These are phyloP conservation scores for Aspidiotus rigidus DNA, from an alignment of 2,888 invertebrate genomes.

Conservation along the genomic window DNA sequence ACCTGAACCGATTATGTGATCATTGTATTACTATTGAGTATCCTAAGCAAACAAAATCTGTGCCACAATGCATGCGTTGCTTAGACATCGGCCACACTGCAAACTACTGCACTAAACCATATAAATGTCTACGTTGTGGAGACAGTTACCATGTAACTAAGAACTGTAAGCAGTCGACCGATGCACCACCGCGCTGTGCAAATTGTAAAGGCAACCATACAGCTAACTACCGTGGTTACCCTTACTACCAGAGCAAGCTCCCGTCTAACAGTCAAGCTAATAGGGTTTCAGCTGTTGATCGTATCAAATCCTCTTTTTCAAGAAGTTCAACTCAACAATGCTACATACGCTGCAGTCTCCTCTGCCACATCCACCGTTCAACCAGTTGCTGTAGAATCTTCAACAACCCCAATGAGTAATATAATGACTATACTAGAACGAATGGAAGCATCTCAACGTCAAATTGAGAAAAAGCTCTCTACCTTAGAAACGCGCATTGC, in stretches of 20 bases:
- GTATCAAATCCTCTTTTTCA: background rate
- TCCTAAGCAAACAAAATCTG: no score
- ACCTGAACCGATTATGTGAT: no score
- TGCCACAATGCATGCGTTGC: no score
- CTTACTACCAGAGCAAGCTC: background rate
- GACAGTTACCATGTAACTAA: background rate
- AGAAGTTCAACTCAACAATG: background rate
- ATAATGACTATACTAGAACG: background rate
- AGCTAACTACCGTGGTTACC: background rate
- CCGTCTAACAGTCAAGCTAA: background rate
- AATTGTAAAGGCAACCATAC: background rate
- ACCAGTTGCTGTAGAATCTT: background rate
- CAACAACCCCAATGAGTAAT: background rate
- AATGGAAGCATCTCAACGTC: background rate
- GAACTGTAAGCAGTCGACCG: background rate
- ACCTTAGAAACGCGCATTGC: background rate
- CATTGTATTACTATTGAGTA: no score
- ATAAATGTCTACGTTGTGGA: background rate
- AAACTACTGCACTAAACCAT: no score
- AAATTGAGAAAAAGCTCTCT: background rate
- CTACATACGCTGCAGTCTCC: background rate
- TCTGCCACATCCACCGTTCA: background rate
- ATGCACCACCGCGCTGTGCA: background rate
- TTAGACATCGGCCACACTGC: no score
- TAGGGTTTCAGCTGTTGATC: background rate